Percentiles rank a stretch among this genome's conserved stretches.
Conservation (phyloP, 2,113 vertebrate species). For the Brachypodius melanocephalos region DNA sequence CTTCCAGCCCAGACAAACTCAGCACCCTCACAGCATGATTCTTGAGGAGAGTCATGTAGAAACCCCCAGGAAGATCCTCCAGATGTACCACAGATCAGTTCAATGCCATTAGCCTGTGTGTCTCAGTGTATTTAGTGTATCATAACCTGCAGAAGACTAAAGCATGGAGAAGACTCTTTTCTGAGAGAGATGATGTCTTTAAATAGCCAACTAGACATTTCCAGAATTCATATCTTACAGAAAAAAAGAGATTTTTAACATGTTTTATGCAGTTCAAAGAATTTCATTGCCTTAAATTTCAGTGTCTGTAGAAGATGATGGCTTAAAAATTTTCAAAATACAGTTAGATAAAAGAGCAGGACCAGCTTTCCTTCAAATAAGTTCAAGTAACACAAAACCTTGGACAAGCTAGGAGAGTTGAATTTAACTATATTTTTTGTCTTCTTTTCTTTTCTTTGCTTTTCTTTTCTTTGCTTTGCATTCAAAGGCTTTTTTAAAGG, state of each 20-base stretch:
- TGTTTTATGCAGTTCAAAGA: neutral
- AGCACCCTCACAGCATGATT: neutral
- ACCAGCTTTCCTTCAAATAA: neutral
- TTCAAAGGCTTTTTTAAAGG: neutral
- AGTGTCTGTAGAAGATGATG: neutral
- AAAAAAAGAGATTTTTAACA: neutral
- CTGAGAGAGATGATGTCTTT: neutral
- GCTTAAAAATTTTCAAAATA: neutral
- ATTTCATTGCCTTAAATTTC: neutral
- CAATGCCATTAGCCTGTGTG: accelerated
- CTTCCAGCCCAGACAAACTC: neutral
- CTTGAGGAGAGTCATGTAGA: neutral
- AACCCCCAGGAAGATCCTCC: neutral
- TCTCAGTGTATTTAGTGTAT: neutral
- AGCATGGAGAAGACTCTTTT: neutral
- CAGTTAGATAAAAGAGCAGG: neutral
- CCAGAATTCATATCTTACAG: neutral
- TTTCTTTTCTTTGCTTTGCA: neutral
- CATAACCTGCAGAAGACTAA: neutral
- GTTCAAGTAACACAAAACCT: no score
- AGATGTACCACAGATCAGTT: neutral
- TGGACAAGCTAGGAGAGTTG: no score
- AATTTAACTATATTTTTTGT: neutral
- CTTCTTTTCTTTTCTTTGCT: neutral
- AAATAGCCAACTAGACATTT: neutral